Conservation (phyloP, 2,113 vertebrate species). For the Ciconia boyciana region DNA sequence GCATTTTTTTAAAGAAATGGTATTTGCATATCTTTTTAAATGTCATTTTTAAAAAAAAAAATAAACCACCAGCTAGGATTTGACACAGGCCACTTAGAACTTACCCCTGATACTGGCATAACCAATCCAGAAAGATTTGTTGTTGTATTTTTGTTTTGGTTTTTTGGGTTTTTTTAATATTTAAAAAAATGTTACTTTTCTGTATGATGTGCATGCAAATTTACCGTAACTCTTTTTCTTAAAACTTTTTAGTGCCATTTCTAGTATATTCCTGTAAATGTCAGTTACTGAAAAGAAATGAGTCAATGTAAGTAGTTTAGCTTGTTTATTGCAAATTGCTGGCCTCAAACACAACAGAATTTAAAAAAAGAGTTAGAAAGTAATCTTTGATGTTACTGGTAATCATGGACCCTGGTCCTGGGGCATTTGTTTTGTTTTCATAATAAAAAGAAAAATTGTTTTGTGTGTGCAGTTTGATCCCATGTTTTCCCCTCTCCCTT, state of each 20-base stretch:
- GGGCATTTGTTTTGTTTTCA: constrained; percentile 89
- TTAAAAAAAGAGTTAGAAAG: constrained; percentile 67
- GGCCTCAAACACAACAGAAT: constrained; percentile 73
- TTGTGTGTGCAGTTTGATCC: constrained; percentile 5
- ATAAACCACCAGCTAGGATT: neutral
- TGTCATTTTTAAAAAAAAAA: constrained; percentile 17
- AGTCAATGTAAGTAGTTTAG: constrained; percentile 81
- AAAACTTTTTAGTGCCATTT: constrained; percentile 88
- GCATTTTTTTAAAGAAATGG: constrained; percentile 26
- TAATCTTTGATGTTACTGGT: constrained; percentile 90
- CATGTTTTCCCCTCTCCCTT: neutral
- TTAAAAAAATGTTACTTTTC: constrained; percentile 81
- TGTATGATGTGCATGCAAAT: constrained; percentile 95
- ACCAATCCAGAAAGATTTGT: constrained; percentile 43
- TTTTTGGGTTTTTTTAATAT: constrained; percentile 78
- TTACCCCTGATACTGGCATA: constrained; percentile 27
- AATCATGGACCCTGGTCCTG: constrained; percentile 84
- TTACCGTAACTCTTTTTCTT: constrained; percentile 88
- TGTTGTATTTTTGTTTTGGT: constrained; percentile 33
- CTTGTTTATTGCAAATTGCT: constrained; percentile 78
- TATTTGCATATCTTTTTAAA: constrained; percentile 44
- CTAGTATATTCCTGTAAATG: constrained; percentile 86
- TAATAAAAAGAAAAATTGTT: constrained; percentile 86
- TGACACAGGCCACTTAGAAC: neutral
- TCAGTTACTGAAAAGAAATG: constrained; percentile 77